Base-by-base conservation (phyloP, 2,888 invertebrate genomes). In the Chromoteleia sp. region DNA sequence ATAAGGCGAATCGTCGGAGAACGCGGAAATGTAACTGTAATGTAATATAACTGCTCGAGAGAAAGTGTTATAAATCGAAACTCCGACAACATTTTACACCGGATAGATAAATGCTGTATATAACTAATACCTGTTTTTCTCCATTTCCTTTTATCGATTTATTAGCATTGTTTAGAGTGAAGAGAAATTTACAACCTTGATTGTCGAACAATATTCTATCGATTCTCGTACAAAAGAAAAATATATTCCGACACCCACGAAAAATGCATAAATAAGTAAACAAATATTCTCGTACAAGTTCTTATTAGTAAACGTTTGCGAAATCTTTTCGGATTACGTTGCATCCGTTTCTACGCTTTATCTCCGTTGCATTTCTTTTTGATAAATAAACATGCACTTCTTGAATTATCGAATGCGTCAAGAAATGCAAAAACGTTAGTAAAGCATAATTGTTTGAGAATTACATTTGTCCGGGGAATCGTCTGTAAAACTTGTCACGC, bases 11-110 rank as follows among this genome's bases (percentile, higher is more conserved):
- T 68, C 63, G 58, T 74, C 73, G 41, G 45, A 10, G 39, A 68
- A 79, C 67, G 74, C 67, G 79, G 68, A 79, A 74, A 80, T 48
- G 61, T 74, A 73, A 70, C 61, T 73, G 41, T 52, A 61, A 73
- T 74, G 59, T 54, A 68, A 78, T 70, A 63, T 63, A 70, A 71
- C 56, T 43, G 33, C 25, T 36, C 15, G 36, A 21, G 80, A 75
- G 80, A 80, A 80, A 80, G 80, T 80, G 58, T 75, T 80, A 75
- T 80, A 80, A 80, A 80, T 75, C 36, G 68, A 59, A 56, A 80
- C 67, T 45, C 15, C 25, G 30, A 17, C 41, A 41, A 17, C 41
- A 52, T 68, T 73, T 80, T 79, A 70, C 61, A 63, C 54, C 41
- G 33, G 48, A 59, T 79, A 61, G 63, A 75, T 80, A 80, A 75